Percentiles rank a stretch among this genome's conserved stretches.
These are phyloP conservation scores for Vultur gryphus DNA, from an alignment of 2,797 vertebrate species.

Conservation along the genomic window DNA sequence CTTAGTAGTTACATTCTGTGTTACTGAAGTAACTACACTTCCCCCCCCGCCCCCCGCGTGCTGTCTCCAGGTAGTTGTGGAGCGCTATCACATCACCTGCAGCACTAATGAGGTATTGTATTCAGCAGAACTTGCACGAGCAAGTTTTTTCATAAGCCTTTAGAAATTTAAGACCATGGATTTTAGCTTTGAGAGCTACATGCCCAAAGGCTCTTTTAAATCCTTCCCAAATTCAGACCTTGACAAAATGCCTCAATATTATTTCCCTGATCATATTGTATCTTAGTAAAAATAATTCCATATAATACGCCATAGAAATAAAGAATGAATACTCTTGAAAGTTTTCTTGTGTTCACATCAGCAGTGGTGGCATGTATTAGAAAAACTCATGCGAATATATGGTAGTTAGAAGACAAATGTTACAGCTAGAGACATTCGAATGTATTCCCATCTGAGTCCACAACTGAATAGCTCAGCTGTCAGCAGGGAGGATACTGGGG, in stretches of 20 bases:
- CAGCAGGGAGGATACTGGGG: not conserved
- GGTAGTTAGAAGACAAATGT: not conserved
- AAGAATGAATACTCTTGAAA: not conserved
- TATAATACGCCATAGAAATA: not conserved
- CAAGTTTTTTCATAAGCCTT: not conserved
- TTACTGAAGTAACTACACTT: not conserved
- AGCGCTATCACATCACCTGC: not conserved
- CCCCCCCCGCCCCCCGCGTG: too few relatives aligned
- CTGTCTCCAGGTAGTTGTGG: not conserved
- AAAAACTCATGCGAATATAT: not conserved
- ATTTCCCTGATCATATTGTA: not conserved
- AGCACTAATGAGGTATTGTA: not conserved
- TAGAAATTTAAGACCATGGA: not conserved
- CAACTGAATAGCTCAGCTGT: not conserved
- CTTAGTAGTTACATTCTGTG: not conserved
- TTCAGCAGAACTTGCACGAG: not conserved
- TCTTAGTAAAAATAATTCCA: not conserved
- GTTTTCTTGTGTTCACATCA: not conserved
- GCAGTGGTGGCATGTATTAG: not conserved
- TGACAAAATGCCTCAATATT: not conserved
- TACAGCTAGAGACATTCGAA: not conserved
- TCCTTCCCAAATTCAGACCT: not conserved
- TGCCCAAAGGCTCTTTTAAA: not conserved
- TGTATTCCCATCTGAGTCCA: accelerated
- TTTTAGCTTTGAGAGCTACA: not conserved